Conservation (phyloP, 1,140 invertebrate species). For the Trichomalopsis sarcophagae region DNA sequence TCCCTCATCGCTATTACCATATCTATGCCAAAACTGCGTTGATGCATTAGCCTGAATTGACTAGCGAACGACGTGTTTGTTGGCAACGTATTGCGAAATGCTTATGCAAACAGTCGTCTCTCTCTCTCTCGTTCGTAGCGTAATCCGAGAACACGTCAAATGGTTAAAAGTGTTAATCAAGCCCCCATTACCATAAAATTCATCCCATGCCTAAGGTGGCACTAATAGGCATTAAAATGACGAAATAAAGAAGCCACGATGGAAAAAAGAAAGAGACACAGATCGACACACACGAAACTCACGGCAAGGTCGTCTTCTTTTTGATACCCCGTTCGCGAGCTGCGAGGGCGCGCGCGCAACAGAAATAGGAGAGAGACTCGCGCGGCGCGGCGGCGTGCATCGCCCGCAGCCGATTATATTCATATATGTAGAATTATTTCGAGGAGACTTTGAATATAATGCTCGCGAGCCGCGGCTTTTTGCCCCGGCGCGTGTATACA, state of each 20-base stretch:
- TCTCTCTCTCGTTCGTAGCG: neutral
- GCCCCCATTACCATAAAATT: constrained; percentile 21
- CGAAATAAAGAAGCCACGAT: neutral
- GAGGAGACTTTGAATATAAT: constrained; percentile 57
- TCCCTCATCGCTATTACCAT: no score
- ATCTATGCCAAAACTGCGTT: no score
- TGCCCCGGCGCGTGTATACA: neutral
- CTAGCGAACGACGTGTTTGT: no score
- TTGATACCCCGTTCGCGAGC: neutral
- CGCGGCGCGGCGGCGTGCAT: neutral
- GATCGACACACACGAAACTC: constrained; percentile 26
- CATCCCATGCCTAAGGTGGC: constrained; percentile 3
- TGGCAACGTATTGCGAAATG: neutral
- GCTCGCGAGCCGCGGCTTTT: constrained; percentile 4
- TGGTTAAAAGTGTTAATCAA: constrained; percentile 27
- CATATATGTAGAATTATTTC: constrained; percentile 58
- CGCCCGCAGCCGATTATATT: constrained; percentile 49
- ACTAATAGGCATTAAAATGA: constrained; percentile 21
- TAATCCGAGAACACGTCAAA: constrained; percentile 22
- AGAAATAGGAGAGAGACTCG: neutral
- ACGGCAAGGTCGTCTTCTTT: constrained; percentile 40
- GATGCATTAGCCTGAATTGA: neutral
- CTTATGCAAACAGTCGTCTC: constrained; percentile 19
- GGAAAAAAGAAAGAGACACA: neutral
- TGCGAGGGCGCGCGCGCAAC: neutral